phyloP scores from a whole-genome alignment of 2,113 vertebrate genomes.

The Hystrix brachyura region DNA sequence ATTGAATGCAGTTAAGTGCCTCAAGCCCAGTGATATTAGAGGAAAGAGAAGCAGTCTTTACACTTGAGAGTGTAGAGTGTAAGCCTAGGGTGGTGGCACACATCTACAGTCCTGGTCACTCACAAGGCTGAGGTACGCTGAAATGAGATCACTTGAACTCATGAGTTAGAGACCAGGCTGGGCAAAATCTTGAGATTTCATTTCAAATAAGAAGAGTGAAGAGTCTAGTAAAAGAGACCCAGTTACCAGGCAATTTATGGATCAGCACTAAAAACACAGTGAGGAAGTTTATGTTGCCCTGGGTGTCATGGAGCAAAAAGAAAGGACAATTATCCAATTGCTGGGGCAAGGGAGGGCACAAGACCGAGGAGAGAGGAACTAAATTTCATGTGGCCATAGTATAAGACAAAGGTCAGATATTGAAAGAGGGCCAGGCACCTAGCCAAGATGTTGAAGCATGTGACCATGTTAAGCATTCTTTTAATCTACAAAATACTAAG shows the following conservation, averaged over 20 bases:
- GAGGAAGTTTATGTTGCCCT: background rate
- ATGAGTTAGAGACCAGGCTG: background rate
- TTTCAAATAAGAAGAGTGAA: background rate
- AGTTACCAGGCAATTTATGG: background rate
- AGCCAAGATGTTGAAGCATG: background rate
- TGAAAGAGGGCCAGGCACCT: background rate
- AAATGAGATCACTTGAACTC: background rate
- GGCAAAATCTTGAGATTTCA: background rate
- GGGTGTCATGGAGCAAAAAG: background rate
- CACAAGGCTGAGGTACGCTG: background rate
- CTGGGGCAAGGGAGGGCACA: background rate
- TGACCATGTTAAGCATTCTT: background rate
- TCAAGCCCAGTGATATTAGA: background rate
- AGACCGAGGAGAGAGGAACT: background rate
- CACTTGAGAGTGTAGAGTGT: background rate
- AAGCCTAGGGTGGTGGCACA: background rate
- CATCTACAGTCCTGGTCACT: background rate
- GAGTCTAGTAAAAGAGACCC: background rate
- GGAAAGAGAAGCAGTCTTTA: background rate
- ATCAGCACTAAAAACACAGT: background rate
- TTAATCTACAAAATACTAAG: background rate
- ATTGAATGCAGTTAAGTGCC: background rate
- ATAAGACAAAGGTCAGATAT: background rate
- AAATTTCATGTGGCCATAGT: background rate
- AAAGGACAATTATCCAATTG: background rate